Base-by-base conservation (phyloP, 1,140 invertebrate species). In the Brachionus plicatilis region DNA sequence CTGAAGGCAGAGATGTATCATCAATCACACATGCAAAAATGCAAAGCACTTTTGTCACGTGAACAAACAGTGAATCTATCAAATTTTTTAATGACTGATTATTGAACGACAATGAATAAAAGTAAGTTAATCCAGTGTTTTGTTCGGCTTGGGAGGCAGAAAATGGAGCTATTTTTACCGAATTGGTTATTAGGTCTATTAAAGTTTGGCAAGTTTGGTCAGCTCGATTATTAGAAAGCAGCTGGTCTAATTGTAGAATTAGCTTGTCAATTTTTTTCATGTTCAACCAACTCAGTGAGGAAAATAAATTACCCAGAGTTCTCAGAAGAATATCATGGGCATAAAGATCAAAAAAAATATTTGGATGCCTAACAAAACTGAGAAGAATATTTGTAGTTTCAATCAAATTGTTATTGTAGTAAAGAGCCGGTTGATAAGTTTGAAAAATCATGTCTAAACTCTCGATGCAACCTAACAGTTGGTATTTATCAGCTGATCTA, bases 1-100 rank as follows among this genome's bases (percentile, higher is more conserved):
- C 90, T 0, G 92, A 89, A 50, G 91, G 90, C 72, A 93, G 91
- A 9, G 85, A 85, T 65, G 92, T 90, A 80, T 94, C 93, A 86
- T 95, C 93, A 66, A 94, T 92, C 60, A 95, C 92, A 87, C 94
- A 93, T 20, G 93, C 91, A 87, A 93, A 92, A 60, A 94, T 92
- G 87, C 94, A 94, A 27, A 95, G 87, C 50, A 94, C 87, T 87
- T 93, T 92, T 45, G 93, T 87, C 0, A 93, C 90, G 85, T 94
- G 93, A 45, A 89, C 91, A 8, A 94, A 88, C 17, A 94, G 91
- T 45, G 92, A 88, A 85, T 94, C 93, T 60, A 91, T 90, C 47
- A 90, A 86, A 41, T 88, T 87, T 47, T 88, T 89, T 29, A 91
- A 86, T 65, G 90, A 87, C 47, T 87, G 85, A 86, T 90, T 88